phyloP scores from a whole-genome alignment of 2,113 vertebrate genomes.

The Leucosticte australis region DNA sequence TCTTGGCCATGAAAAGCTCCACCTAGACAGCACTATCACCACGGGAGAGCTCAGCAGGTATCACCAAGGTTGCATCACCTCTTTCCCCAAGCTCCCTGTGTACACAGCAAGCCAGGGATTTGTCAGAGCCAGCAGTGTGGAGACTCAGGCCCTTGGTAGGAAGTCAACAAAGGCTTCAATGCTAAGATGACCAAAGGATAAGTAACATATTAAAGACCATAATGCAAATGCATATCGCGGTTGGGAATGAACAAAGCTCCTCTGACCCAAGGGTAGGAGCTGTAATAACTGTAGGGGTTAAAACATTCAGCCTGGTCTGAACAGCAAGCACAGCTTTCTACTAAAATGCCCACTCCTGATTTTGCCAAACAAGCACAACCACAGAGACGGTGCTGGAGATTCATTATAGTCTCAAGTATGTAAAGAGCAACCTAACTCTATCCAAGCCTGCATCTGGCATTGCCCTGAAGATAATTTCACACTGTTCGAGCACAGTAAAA shows the following conservation, averaged over 20 bases:
- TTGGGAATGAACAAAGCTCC: background rate
- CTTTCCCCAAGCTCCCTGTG: background rate
- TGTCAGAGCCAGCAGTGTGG: background rate
- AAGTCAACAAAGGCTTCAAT: background rate
- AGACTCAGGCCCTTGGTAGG: background rate
- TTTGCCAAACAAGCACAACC: background rate
- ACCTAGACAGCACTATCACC: background rate
- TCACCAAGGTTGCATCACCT: background rate
- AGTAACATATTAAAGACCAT: background rate
- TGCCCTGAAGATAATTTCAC: slow-evolving; percentile 4
- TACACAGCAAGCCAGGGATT: background rate
- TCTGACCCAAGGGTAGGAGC: background rate
- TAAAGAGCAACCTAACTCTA: background rate
- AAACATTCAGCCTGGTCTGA: background rate
- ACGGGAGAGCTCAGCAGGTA: background rate
- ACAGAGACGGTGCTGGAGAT: background rate
- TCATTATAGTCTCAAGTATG: background rate
- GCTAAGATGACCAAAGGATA: background rate
- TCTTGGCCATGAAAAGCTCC: background rate
- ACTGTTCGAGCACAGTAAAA: rapidly evolving
- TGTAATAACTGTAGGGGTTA: background rate
- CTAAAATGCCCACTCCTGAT: background rate
- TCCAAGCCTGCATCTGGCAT: background rate
- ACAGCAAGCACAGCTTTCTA: background rate
- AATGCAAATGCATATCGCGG: rapidly evolving